phyloP scores from a whole-genome alignment of 2,113 vertebrate species.

The Sphaerodactylus townsendi region DNA sequence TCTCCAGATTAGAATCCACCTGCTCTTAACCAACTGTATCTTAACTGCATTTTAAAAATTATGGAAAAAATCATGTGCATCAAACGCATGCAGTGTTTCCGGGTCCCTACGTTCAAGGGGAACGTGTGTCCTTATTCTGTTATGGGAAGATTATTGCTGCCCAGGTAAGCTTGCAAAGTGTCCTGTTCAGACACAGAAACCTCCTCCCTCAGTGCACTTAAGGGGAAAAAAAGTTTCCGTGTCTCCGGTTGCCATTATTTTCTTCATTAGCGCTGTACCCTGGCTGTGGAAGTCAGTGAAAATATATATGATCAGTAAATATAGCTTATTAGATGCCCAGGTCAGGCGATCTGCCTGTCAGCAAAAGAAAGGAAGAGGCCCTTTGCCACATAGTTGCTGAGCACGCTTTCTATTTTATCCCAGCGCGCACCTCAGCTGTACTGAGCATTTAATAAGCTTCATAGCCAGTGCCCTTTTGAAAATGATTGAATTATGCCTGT shows the following conservation, averaged over 20 bases:
- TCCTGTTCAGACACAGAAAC: neutral
- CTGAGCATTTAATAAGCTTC: slow-evolving; percentile 67
- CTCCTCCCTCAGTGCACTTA: neutral
- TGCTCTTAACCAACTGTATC: too few relatives aligned
- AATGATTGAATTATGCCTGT: slow-evolving; percentile 73
- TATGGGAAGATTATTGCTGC: neutral
- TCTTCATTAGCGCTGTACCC: slow-evolving; percentile 5
- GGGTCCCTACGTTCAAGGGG: too few relatives aligned
- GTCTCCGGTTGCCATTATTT: slow-evolving; percentile 5
- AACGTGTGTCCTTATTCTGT: too few relatives aligned
- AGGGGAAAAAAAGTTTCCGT: accelerated
- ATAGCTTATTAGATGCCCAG: slow-evolving; percentile 56
- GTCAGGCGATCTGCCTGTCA: slow-evolving; percentile 55
- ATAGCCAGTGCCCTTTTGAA: slow-evolving; percentile 66
- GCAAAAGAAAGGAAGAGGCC: slow-evolving; percentile 18
- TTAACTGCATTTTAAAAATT: too few relatives aligned
- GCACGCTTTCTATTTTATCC: slow-evolving; percentile 46
- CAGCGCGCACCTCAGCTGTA: slow-evolving; percentile 49
- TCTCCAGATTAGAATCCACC: too few relatives aligned
- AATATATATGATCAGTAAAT: slow-evolving; percentile 45
- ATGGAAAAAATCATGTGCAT: too few relatives aligned
- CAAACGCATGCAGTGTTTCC: too few relatives aligned
- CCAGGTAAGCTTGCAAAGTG: neutral
- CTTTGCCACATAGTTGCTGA: slow-evolving; percentile 56
- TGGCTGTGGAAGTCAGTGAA: slow-evolving; percentile 24